Base-by-base conservation (phyloP, 1,140 invertebrate species). In the Lordiphosa stackelbergi region DNA sequence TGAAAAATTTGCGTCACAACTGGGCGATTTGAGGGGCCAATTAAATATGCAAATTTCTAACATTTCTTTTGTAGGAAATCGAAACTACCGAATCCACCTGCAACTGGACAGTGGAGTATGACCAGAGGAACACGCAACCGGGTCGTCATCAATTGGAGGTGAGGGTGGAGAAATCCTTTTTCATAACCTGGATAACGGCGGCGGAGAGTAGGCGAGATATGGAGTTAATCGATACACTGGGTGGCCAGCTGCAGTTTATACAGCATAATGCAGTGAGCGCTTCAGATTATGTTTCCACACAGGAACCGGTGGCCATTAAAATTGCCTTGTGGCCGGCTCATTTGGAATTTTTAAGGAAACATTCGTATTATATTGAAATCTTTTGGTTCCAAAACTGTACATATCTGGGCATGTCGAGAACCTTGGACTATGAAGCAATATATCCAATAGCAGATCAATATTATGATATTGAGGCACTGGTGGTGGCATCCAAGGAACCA, bases 341-440 rank as follows among this genome's bases (percentile, higher is more conserved):
- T 86, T 68, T 87, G 34, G 72, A 90, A 37, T 94, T 90, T 79
- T 70, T 94, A 12, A 89, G 87, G 9, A 85, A 89, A 12, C 91
- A 91, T 68, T 90, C 93, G 1, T 92, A 92, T 6, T 89, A 89
- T 16, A 88, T 94, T 10, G 85, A 90, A 12, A 92, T 92, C 7
- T 94, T 91, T 79, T 95, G 94, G 94, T 95, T 94, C 74, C 89
- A 94, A 40, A 92, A 95, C 75, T 95, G 94, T 73, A 88, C 90
- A 64, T 93, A 92, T 87, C 90, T 93, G 54, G 94, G 93, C 36
- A 86, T 90, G 54, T 91, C 91, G 0, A 88, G 88, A 45, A 90
- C 92, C 84, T 90, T 91, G 28, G 85, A 88, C 16, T 92, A 93
- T 58, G 74, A 86, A 47, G 91, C 91, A 57, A 92, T 91, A 70